Evolutionary conservation across 2,888 invertebrate genomes (phyloP).

Genomic region (Gymnocheta viridis): DNA sequence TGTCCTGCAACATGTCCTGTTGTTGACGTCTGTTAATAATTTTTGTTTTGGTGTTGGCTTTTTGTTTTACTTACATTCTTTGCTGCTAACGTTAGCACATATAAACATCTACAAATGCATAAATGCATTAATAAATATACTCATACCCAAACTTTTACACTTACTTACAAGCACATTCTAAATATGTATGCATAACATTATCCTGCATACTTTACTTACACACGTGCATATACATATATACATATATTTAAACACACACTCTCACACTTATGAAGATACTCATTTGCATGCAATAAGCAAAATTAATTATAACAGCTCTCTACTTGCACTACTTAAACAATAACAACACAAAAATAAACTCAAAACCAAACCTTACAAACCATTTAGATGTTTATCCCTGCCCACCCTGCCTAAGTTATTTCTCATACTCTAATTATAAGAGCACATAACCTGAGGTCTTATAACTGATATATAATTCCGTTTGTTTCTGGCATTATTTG

Average conservation of each 20-base stretch:
- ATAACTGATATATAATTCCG: constrained; percentile 68
- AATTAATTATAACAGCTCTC: constrained; percentile 74
- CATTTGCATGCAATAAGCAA: constrained; percentile 74
- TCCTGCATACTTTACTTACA: constrained; percentile 16
- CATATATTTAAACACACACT: constrained; percentile 13
- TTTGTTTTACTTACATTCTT: constrained; percentile 27
- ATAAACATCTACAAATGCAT: constrained; percentile 63
- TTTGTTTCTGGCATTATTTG: constrained; percentile 61
- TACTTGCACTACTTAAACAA: constrained; percentile 68
- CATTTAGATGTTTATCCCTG: background rate
- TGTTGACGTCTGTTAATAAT: constrained; percentile 67
- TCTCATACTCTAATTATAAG: background rate
- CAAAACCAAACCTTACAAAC: constrained; percentile 22
- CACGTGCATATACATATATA: background rate
- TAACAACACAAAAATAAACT: constrained; percentile 37
- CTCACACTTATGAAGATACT: constrained; percentile 58
- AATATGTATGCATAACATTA: constrained; percentile 30
- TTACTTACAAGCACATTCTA: constrained; percentile 10
- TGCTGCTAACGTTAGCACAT: constrained; percentile 40
- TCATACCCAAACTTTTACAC: constrained; percentile 24
- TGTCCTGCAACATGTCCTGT: constrained; percentile 64
- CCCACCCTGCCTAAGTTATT: background rate
- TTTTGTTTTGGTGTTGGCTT: constrained; percentile 44
- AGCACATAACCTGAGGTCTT: constrained; percentile 53
- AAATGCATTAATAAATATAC: constrained; percentile 64